Evolutionary conservation across 2,113 vertebrate genomes (phyloP), one percentile per base, ranked within the genome.

Genomic region (Anseranas semipalmata): DNA sequence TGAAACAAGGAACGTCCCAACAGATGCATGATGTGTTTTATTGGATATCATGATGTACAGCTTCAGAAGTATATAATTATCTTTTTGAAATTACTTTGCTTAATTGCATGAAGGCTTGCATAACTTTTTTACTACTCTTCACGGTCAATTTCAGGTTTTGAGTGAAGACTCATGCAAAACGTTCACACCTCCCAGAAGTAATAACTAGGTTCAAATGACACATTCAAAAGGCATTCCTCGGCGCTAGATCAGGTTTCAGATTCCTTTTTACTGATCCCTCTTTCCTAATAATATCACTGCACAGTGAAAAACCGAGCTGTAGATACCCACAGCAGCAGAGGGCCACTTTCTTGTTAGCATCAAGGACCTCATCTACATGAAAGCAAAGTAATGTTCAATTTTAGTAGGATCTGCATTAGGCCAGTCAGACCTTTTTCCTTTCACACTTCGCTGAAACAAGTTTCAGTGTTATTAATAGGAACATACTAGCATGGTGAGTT

Each of bases 221-320:
- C 81, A 87, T 96, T 95, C 48, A 76, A 52, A 94, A 91, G 84
- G 95, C 92, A 97, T 95, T 96, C 94, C 94, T 93, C 59, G 52
- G 81, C 55, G 20, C 53, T 92, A 89, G 85, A 91, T 96, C 87
- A 39, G 72, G 81, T 96, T 96, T 95, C 94, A 77, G 96, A 95
- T 92, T 91, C 91, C 81, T 87, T 89, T 96, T 96, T 89, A 73
- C 92, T 96, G 58, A 93, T 85, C 91, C 58, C 50, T 73, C 66
- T 87, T 93, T 91, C 95, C 90, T 96, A 96, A 90, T 89, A 95
- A 95, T 95, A 96, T 87, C 87, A 67, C 63, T 30, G 25, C 73
- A 35, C 33, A 32, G 50, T 62, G 55, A 66, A 94, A 96, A 87
- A 77, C 53, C 62, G 66, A 85, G 62, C 53, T 70, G 52, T 65